These are phyloP conservation scores for Ectemnius lituratus DNA, from an alignment of 2,888 invertebrate genomes.

Conservation along the genomic window DNA sequence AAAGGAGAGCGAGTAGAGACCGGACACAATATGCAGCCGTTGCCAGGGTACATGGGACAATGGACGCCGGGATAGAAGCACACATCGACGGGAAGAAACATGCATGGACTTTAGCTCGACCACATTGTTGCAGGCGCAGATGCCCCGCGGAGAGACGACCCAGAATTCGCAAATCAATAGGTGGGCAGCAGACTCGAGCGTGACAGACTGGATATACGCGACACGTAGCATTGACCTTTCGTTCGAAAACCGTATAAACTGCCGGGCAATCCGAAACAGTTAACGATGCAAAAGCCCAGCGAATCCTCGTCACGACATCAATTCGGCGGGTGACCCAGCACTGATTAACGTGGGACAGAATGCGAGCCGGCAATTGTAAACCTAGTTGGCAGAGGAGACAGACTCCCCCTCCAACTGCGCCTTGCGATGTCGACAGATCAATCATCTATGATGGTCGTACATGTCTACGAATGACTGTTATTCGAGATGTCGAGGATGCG, in stretches of 20 bases:
- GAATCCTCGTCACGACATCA: constrained; percentile 58
- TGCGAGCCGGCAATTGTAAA: constrained; percentile 50
- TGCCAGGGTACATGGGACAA: neutral
- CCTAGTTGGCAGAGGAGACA: constrained; percentile 37
- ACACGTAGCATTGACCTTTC: constrained; percentile 53
- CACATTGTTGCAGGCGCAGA: constrained; percentile 17
- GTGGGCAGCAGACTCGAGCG: constrained; percentile 13
- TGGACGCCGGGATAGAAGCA: neutral
- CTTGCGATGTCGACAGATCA: constrained; percentile 33
- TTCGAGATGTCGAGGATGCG: no score
- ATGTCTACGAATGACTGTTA: neutral
- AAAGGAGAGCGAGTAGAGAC: neutral
- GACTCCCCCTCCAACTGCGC: constrained; percentile 24
- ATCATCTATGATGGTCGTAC: constrained; percentile 27
- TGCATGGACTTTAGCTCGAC: neutral
- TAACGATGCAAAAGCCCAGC: constrained; percentile 14
- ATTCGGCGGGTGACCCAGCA: constrained; percentile 64
- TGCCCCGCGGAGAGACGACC: constrained; percentile 20
- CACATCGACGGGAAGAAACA: neutral
- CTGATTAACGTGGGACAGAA: constrained; percentile 67
- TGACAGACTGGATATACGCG: constrained; percentile 28
- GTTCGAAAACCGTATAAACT: constrained; percentile 37
- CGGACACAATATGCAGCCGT: constrained; percentile 7
- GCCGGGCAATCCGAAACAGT: constrained; percentile 25
- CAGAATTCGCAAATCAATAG: constrained; percentile 52